Conservation (phyloP, 2,888 invertebrate genomes). For the Epinotia nisella region DNA sequence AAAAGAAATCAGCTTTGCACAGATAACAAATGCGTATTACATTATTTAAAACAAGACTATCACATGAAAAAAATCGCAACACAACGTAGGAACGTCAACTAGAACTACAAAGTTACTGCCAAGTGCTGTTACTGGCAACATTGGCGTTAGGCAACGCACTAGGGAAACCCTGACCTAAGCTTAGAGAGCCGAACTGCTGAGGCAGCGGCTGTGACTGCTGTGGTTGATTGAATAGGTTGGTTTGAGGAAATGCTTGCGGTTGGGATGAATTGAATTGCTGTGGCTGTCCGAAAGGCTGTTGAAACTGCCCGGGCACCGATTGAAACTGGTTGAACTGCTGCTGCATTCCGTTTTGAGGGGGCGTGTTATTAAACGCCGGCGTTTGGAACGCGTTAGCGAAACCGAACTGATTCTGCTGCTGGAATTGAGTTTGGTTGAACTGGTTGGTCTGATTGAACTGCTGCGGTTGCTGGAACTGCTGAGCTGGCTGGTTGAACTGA, state of each 20-base stretch:
- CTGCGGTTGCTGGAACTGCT: conserved; percentile 31
- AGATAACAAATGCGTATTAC: conserved; percentile 38
- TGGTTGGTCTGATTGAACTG: conserved; percentile 39
- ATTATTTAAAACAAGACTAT: conserved; percentile 30
- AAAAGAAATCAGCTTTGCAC: conserved; percentile 39
- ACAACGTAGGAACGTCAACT: conserved; percentile 41
- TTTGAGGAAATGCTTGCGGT: conserved; percentile 56
- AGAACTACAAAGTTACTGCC: conserved; percentile 65
- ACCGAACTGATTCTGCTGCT: conserved; percentile 46
- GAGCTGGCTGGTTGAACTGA: conserved; percentile 43
- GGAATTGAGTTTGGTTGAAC: conserved; percentile 37
- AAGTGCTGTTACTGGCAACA: conserved; percentile 75
- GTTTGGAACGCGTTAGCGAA: conserved; percentile 39
- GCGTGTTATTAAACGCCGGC: conserved; percentile 45
- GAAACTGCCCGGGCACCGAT: conserved; percentile 64
- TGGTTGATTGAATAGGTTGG: conserved; percentile 62
- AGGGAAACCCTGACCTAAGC: conserved; percentile 75
- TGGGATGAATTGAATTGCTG: conserved; percentile 56
- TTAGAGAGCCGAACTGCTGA: conserved; percentile 75
- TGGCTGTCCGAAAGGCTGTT: conserved; percentile 48
- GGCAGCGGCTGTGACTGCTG: conserved; percentile 57
- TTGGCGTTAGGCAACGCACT: conserved; percentile 73
- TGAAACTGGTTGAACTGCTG: conserved; percentile 72
- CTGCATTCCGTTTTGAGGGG: conserved; percentile 60
- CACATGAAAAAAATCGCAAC: conserved; percentile 38